A percentile compares a stretch with the other conserved stretches of the same genome.
These are phyloP conservation scores for Phyllotis vaccarum DNA, from an alignment of 2,797 vertebrate genomes.

Conservation along the genomic window DNA sequence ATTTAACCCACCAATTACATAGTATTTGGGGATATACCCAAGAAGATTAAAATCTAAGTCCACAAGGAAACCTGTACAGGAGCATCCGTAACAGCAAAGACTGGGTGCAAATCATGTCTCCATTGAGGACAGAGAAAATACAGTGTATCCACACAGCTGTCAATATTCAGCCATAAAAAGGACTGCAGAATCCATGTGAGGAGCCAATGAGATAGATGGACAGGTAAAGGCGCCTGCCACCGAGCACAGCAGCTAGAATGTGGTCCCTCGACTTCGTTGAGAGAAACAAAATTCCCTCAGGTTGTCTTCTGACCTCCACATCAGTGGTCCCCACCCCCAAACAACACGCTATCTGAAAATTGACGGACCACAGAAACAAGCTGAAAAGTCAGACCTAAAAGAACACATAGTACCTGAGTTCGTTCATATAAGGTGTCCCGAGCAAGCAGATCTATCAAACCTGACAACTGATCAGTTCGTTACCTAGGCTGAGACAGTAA, in stretches of 20 bases:
- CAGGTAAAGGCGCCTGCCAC: not conserved
- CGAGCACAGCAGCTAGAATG: not conserved
- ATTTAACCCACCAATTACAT: slow-evolving; percentile 1
- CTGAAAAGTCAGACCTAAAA: not conserved
- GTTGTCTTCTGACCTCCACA: not conserved
- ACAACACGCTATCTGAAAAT: not conserved
- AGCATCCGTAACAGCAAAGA: not conserved
- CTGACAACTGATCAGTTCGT: too few species aligned
- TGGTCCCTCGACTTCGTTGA: not conserved
- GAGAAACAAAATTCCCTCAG: not conserved
- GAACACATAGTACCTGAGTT: not conserved
- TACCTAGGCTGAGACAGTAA: not conserved
- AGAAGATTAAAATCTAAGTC: not conserved
- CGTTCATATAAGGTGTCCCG: not conserved
- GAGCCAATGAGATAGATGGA: not conserved
- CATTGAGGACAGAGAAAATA: not conserved
- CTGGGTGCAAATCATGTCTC: not conserved
- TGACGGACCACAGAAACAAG: not conserved
- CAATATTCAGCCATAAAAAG: slow-evolving; percentile 34
- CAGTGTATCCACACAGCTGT: not conserved
- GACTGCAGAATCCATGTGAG: not conserved
- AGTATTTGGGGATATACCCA: not conserved
- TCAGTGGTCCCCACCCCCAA: not conserved
- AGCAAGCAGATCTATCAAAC: not conserved
- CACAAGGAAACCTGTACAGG: not conserved